Percentiles rank a stretch among this genome's conserved stretches.
These are phyloP conservation scores for Stratiomys singularior DNA, from an alignment of 2,888 invertebrate species.

Conservation along the genomic window DNA sequence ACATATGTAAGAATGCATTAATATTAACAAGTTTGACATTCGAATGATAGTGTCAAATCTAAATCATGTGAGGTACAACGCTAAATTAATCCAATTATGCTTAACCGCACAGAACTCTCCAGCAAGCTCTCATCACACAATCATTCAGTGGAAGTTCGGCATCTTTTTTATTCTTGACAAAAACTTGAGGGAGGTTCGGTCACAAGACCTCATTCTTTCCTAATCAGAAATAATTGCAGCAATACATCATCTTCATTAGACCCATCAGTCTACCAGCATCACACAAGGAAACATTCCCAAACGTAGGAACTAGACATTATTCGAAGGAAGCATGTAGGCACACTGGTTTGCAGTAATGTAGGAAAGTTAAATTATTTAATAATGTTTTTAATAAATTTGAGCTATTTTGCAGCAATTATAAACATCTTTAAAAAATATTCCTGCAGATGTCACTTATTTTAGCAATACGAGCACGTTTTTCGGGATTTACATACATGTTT, in stretches of 20 bases:
- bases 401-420: conserved; percentile 28
- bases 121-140: no score
- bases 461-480: not conserved
- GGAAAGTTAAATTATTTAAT: conserved; percentile 11
- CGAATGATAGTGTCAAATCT: no score
- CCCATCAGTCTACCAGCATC: no score
- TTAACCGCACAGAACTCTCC: not conserved
- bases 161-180: not conserved
- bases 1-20: no score
- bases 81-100: conserved; percentile 25
- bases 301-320: not conserved
- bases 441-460: not conserved
- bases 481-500: not conserved
- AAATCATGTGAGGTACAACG: not conserved
- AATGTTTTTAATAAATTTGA: not conserved
- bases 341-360: conserved; percentile 29
- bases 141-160: not conserved
- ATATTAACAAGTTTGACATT: no score
- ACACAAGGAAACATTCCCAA: not conserved
- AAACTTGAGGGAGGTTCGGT: not conserved
- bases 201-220: conserved; percentile 27
- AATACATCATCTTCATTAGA: not conserved
- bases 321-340: conserved; percentile 30
- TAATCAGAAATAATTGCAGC: conserved; percentile 38
- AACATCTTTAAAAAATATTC: not conserved